A percentile compares a stretch with the other conserved stretches of the same genome.
Conservation (phyloP, 2,113 vertebrate species). For the Heterocephalus glaber region DNA sequence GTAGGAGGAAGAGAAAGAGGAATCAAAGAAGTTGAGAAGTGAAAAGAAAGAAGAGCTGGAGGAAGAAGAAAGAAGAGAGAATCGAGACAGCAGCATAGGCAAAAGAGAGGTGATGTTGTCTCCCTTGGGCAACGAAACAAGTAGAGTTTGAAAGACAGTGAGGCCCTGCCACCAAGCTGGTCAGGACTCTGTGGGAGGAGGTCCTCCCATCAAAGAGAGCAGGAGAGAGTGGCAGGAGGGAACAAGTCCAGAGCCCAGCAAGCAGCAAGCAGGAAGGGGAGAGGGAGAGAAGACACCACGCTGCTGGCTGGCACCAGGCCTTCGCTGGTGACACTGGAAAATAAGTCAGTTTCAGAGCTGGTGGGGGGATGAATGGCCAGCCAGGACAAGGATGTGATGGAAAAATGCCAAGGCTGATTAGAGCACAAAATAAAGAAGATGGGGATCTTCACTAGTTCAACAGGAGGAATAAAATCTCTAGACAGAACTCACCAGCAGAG, state of each 20-base stretch:
- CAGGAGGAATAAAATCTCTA: background rate
- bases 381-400: background rate
- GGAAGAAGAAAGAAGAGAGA: background rate
- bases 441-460: rapidly evolving
- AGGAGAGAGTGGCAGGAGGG: conserved; percentile 1
- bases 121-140: background rate
- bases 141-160: background rate
- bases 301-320: conserved; percentile 48
- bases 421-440: background rate
- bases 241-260: background rate
- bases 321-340: conserved; percentile 67
- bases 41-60: background rate
- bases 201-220: background rate
- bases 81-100: rapidly evolving
- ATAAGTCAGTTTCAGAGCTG: conserved; percentile 68
- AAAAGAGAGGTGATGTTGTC: rapidly evolving
- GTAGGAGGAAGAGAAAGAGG: background rate
- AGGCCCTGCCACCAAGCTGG: conserved; percentile 22
- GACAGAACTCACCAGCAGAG: rapidly evolving
- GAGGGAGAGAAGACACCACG: background rate
- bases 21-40: background rate
- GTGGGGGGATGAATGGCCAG: conserved; percentile 51
- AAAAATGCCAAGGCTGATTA: background rate
- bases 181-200: background rate
- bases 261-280: conserved; percentile 58